A percentile compares a stretch with the other conserved stretches of the same genome.
phyloP scores from a whole-genome alignment of 2,888 invertebrate genomes.

The Chrysodeixis includens region DNA sequence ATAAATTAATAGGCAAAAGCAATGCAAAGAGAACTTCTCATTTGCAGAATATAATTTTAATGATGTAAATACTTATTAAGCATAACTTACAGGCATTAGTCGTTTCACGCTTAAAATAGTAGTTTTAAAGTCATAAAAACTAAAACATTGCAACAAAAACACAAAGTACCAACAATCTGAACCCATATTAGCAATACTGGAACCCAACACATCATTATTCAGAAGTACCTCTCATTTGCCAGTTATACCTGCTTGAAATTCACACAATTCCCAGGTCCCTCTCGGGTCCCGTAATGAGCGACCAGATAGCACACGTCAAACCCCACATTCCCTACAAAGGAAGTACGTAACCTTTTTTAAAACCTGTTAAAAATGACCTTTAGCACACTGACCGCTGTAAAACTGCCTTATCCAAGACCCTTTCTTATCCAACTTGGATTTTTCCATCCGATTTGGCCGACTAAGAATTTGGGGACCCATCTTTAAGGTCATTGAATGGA shows the following conservation, averaged over 20 bases:
- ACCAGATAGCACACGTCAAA: slow-evolving; percentile 47
- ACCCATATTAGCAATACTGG: slow-evolving; percentile 19
- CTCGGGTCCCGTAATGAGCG: slow-evolving; percentile 45
- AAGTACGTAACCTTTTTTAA: slow-evolving; percentile 64
- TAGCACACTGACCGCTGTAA: slow-evolving; percentile 66
- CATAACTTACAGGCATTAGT: too few relatives aligned
- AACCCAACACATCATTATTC: slow-evolving; percentile 43
- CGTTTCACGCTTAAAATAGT: too few relatives aligned
- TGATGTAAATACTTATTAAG: too few relatives aligned
- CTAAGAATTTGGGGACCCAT: slow-evolving; percentile 62
- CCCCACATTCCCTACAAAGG: slow-evolving; percentile 59
- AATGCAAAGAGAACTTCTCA: too few relatives aligned
- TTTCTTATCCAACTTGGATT: slow-evolving; percentile 70
- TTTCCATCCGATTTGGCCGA: slow-evolving; percentile 73
- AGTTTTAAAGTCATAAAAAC: too few relatives aligned
- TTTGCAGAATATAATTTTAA: too few relatives aligned
- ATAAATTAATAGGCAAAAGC: too few relatives aligned
- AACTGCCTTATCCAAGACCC: slow-evolving; percentile 65
- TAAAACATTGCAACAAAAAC: background rate
- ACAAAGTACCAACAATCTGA: background rate
- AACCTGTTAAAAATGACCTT: slow-evolving; percentile 68
- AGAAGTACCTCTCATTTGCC: slow-evolving; percentile 45
- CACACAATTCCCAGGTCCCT: slow-evolving; percentile 30
- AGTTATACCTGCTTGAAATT: slow-evolving; percentile 49
- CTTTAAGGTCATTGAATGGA: slow-evolving; percentile 66